phyloP scores from a whole-genome alignment of 2,113 vertebrate genomes.

The Plecotus auritus region DNA sequence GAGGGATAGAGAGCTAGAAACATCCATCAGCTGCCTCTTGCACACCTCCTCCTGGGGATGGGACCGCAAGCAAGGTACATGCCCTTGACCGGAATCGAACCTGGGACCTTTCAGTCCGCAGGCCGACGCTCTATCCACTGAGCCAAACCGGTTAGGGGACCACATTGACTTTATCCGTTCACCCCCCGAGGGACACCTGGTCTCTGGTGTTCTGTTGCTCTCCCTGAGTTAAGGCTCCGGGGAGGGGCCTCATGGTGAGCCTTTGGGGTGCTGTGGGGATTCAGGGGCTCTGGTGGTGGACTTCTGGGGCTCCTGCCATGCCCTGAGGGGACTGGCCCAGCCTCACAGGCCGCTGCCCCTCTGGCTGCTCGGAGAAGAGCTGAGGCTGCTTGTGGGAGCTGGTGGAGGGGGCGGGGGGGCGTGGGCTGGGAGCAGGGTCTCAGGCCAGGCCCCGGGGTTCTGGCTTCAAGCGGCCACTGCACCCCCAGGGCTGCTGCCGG shows the following conservation, averaged over 20 bases:
- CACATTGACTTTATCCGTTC: not conserved
- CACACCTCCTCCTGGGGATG: too few species aligned
- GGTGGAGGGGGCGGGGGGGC: not conserved
- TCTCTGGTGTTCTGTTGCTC: not conserved
- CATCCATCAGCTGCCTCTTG: too few species aligned
- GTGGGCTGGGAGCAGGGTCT: not conserved
- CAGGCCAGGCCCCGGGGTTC: not conserved
- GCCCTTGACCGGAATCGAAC: too few species aligned
- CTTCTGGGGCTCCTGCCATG: not conserved
- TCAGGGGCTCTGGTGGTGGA: not conserved
- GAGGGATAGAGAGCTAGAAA: too few species aligned
- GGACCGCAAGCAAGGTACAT: too few species aligned
- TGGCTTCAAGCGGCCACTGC: not conserved
- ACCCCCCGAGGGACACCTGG: accelerated
- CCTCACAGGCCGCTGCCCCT: not conserved
- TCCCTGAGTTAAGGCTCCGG: not conserved
- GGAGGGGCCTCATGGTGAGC: not conserved
- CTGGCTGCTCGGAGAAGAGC: not conserved
- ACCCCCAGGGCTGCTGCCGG: not conserved
- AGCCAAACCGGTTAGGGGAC: too few species aligned
- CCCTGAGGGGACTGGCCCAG: not conserved
- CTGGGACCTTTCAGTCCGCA: too few species aligned
- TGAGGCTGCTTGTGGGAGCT: not conserved
- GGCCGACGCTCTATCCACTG: too few species aligned
- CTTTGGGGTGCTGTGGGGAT: not conserved